Evolutionary conservation across 30 jellyfish, hydroid and myxozoan species (phyloP).

Genomic region (Aurelia aurita): DNA sequence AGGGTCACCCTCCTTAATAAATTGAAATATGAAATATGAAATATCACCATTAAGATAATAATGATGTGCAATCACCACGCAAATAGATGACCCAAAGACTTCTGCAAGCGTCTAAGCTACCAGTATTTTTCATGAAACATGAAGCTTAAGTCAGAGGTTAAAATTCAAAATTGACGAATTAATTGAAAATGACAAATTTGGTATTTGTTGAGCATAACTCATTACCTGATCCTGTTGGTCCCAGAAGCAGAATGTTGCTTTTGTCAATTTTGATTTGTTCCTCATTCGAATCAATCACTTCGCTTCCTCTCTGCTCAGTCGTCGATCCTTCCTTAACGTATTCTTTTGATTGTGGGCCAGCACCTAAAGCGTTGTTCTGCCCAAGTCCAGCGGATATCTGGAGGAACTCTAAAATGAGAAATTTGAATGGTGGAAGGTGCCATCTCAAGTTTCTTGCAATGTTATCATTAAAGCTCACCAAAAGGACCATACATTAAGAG

Average conservation of each 20-base stretch:
- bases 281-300: slow-evolving; percentile 64
- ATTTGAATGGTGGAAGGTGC: not conserved
- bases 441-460: no score
- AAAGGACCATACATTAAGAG: no score
- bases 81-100: no score
- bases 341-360: slow-evolving; percentile 70
- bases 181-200: no score
- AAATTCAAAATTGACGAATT: no score
- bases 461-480: no score
- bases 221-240: slow-evolving; percentile 99
- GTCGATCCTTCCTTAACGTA: slow-evolving; percentile 41
- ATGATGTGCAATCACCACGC: no score
- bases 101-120: slow-evolving; percentile 98
- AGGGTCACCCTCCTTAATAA: no score
- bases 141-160: no score
- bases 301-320: slow-evolving; percentile 65
- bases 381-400: slow-evolving; percentile 86
- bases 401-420: slow-evolving; percentile 65
- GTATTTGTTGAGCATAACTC: no score
- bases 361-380: slow-evolving; percentile 84
- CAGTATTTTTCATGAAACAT: slow-evolving; percentile 77
- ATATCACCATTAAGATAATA: no score
- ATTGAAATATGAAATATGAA: no score
- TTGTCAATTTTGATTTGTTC: slow-evolving; percentile 92
- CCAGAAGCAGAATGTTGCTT: slow-evolving; percentile 92